Evolutionary conservation across 2,113 vertebrate genomes (phyloP).

Genomic region (Salvelinus alpinus): DNA sequence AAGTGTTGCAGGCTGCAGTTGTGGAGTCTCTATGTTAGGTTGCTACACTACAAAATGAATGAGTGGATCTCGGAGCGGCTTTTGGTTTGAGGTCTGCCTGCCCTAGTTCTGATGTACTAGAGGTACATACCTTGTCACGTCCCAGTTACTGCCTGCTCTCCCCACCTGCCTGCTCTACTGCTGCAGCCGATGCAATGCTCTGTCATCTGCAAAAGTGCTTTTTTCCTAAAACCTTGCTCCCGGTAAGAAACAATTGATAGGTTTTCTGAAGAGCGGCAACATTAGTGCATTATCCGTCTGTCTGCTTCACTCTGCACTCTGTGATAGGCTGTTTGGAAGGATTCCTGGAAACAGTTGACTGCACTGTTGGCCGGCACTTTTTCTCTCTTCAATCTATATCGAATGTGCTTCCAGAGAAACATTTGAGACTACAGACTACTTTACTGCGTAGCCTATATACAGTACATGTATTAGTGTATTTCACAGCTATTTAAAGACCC

Average conservation of each 20-base stretch:
- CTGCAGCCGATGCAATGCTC: slow-evolving; percentile 9
- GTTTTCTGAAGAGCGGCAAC: not conserved
- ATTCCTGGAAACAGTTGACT: not conserved
- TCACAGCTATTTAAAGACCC: not conserved
- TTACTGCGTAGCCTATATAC: not conserved
- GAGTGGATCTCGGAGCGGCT: not conserved
- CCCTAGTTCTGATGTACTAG: not conserved
- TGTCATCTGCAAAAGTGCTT: slow-evolving; percentile 20
- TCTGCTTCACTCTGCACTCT: slow-evolving; percentile 1
- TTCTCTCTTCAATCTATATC: not conserved
- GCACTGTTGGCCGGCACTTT: not conserved
- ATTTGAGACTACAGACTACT: not conserved
- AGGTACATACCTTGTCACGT: not conserved
- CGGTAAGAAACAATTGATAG: slow-evolving; percentile 40
- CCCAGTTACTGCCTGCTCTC: not conserved
- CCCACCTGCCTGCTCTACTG: not conserved
- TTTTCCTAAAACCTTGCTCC: slow-evolving; percentile 15
- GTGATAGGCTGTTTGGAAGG: not conserved
- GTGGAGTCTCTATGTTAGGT: too few relatives aligned
- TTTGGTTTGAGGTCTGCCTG: not conserved
- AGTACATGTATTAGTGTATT: not conserved
- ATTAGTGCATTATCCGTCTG: not conserved
- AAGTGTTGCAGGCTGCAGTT: not conserved
- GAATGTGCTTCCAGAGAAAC: not conserved
- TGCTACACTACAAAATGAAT: not conserved